A percentile compares a stretch with the other conserved stretches of the same genome.
phyloP scores from a whole-genome alignment of 2,113 vertebrate species.

The Ptychochromis oligacanthus region DNA sequence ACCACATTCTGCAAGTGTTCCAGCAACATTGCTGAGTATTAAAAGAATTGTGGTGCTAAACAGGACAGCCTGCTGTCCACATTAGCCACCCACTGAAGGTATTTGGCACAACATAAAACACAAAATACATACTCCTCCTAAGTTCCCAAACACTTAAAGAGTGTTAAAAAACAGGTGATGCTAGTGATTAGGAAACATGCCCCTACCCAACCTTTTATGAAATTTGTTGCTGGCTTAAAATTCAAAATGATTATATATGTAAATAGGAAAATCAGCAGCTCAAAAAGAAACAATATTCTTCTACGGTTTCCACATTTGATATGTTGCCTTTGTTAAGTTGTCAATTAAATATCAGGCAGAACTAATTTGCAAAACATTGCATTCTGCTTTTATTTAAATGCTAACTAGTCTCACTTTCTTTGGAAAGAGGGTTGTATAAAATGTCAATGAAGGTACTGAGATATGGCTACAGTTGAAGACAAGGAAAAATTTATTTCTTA shows the following conservation, averaged over 20 bases:
- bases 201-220: not conserved
- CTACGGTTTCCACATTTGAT: not conserved
- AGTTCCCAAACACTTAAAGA: not conserved
- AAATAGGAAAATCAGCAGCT: not conserved
- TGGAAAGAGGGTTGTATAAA: not conserved
- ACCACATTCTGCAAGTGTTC: not conserved
- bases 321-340: not conserved
- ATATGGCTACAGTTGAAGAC: not conserved
- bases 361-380: not conserved
- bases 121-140: accelerated
- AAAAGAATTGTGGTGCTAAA: too few relatives aligned
- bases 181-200: not conserved
- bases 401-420: not conserved
- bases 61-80: not conserved
- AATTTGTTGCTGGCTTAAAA: not conserved
- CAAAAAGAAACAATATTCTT: not conserved
- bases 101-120: not conserved
- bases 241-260: not conserved
- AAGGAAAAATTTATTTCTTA: not conserved
- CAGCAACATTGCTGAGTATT: too few relatives aligned
- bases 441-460: not conserved
- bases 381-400: not conserved
- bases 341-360: not conserved
- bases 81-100: not conserved
- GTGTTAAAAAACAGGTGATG: not conserved